Percentiles rank a stretch among this genome's conserved stretches.
Conservation (phyloP, 2,113 vertebrate genomes). For the Phoenicopterus ruber region DNA sequence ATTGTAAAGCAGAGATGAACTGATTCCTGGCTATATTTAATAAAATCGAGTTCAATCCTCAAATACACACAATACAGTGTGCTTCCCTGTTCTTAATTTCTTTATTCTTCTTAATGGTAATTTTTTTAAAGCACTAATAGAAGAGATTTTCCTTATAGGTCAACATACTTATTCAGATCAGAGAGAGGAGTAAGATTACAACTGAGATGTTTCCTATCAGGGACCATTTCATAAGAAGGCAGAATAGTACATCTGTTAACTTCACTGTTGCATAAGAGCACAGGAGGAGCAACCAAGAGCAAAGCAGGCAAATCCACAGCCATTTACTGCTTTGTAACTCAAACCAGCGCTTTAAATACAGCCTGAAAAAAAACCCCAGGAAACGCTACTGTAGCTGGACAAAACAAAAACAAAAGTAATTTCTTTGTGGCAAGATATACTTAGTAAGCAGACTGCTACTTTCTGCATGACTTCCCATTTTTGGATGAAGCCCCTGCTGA, state of each 20-base stretch:
- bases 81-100: background rate
- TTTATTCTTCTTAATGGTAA: background rate
- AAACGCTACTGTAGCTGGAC: background rate
- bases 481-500: background rate
- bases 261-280: background rate
- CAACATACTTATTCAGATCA: background rate
- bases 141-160: background rate
- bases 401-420: background rate
- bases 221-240: background rate
- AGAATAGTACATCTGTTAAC: background rate
- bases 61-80: background rate
- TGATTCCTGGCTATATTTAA: background rate
- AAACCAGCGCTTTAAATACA: background rate
- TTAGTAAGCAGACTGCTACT: background rate
- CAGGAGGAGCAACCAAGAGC: background rate
- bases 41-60: background rate
- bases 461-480: background rate
- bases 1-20: background rate
- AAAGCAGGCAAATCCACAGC: background rate
- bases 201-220: background rate
- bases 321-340: background rate
- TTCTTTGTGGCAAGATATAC: background rate
- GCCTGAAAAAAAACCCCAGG: background rate
- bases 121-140: background rate
- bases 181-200: background rate